A percentile compares a stretch with the other conserved stretches of the same genome.
These are phyloP conservation scores for Lycophotia porphyrea DNA, from an alignment of 2,888 invertebrate species.

Conservation along the genomic window DNA sequence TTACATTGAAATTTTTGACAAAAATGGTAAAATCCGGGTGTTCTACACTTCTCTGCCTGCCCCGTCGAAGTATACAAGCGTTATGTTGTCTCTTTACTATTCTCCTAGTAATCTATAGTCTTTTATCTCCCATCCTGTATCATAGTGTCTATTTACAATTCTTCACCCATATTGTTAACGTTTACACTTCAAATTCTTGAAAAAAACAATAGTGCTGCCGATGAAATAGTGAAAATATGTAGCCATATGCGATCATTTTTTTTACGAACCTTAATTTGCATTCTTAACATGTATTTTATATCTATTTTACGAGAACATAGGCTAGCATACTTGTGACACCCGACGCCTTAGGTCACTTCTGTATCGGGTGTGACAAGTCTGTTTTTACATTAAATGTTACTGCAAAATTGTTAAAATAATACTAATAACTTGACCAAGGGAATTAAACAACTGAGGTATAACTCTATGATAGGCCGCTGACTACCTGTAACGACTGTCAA, in stretches of 20 bases:
- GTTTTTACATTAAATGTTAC: neutral
- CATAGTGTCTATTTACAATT: neutral
- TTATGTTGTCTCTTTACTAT: neutral
- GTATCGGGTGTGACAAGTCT: neutral
- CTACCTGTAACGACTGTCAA: neutral
- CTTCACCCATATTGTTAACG: neutral
- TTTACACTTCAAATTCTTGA: neutral
- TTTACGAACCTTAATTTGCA: neutral
- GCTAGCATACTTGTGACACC: constrained; percentile 7
- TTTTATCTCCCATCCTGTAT: neutral
- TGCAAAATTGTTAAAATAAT: constrained; percentile 1
- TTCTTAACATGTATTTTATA: constrained; percentile 27
- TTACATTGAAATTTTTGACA: neutral
- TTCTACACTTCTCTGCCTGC: neutral
- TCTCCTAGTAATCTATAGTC: constrained; percentile 6
- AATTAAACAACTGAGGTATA: constrained; percentile 6
- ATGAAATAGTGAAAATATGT: neutral
- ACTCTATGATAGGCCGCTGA: no score
- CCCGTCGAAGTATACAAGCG: neutral
- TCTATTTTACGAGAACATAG: constrained; percentile 1
- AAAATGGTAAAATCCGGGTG: neutral
- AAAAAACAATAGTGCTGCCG: neutral
- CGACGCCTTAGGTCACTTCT: neutral
- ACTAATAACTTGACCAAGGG: neutral
- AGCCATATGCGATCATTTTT: no score